These are phyloP conservation scores for Nothura maculosa DNA, from an alignment of 2,797 vertebrate species.

Conservation along the genomic window DNA sequence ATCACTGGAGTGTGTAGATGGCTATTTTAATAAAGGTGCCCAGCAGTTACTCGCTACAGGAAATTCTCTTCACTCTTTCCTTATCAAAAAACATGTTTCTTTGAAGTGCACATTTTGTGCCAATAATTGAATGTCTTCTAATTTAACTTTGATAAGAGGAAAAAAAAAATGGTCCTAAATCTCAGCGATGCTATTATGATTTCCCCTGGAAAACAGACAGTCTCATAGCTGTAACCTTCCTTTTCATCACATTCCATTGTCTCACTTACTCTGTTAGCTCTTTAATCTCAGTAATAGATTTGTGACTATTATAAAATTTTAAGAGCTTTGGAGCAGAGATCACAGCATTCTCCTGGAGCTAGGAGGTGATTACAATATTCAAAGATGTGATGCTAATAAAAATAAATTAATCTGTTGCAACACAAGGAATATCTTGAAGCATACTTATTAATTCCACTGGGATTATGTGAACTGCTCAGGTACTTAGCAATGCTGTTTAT, in stretches of 20 bases:
- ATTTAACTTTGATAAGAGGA: not conserved
- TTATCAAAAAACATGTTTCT: not conserved
- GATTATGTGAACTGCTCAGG: not conserved
- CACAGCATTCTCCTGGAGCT: constrained; percentile 39
- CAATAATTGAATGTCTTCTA: not conserved
- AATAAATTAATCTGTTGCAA: constrained; percentile 38
- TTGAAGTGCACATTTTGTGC: not conserved
- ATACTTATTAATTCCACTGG: constrained; percentile 21
- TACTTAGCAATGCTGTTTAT: not conserved
- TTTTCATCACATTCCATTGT: not conserved
- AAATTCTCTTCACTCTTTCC: not conserved
- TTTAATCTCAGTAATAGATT: constrained; percentile 19
- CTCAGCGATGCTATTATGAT: not conserved
- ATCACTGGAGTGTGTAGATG: not conserved
- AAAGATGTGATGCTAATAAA: constrained; percentile 17
- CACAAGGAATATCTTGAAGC: constrained; percentile 20
- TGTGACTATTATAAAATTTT: not conserved
- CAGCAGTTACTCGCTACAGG: not conserved
- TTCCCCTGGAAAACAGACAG: not conserved
- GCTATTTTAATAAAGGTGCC: not conserved
- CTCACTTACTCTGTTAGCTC: not conserved
- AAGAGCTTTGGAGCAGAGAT: constrained; percentile 29
- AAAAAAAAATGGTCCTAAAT: not conserved
- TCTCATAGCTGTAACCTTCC: not conserved
- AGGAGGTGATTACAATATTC: constrained; percentile 22